phyloP scores from a whole-genome alignment of 2,888 invertebrate species.

The Rhopalosiphum nymphaeae region DNA sequence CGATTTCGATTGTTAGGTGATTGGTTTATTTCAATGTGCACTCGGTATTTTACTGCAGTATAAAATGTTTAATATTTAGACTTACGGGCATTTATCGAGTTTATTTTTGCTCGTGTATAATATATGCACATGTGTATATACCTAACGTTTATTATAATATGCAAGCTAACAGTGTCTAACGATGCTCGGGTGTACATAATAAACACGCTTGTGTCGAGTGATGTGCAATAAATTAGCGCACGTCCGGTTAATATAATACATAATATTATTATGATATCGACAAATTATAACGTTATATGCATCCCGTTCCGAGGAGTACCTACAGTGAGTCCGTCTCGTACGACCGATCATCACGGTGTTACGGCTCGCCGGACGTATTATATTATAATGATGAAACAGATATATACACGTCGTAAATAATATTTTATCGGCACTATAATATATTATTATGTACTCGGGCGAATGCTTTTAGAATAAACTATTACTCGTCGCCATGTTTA shows the following conservation, averaged over 20 bases:
- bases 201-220: background rate
- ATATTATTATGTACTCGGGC: background rate
- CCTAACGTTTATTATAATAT: background rate
- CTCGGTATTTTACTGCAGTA: background rate
- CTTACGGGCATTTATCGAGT: background rate
- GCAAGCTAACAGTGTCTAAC: background rate
- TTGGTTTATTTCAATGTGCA: background rate
- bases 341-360: background rate
- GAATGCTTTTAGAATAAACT: conserved; percentile 7
- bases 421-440: conserved; percentile 25
- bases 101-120: background rate
- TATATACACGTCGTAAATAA: conserved; percentile 30
- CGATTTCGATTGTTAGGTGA: background rate
- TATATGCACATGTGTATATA: background rate
- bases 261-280: conserved; percentile 17
- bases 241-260: conserved; percentile 20
- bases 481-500: conserved; percentile 1
- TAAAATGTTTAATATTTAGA: background rate
- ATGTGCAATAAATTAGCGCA: conserved; percentile 10
- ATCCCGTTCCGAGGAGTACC: background rate
- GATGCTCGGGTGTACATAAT: background rate
- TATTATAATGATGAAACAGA: conserved; percentile 20
- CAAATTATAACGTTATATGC: background rate
- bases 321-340: background rate
- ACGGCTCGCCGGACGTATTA: background rate